A percentile compares a stretch with the other conserved stretches of the same genome.
Conservation (phyloP, 2,797 vertebrate species). For the Alauda arvensis region DNA sequence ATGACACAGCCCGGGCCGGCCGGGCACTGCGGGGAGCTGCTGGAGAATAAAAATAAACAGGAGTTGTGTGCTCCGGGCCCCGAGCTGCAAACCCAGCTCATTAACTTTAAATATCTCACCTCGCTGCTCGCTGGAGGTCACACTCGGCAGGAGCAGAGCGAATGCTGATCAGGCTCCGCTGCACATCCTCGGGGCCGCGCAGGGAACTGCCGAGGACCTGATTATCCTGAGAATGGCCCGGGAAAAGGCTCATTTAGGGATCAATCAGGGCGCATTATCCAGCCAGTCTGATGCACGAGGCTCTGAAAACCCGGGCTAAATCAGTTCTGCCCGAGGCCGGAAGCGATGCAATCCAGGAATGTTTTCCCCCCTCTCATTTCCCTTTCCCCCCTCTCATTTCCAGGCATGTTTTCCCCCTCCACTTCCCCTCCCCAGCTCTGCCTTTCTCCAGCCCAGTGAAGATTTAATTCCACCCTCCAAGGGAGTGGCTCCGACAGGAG, state of each 20-base stretch:
- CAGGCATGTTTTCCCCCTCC: not conserved
- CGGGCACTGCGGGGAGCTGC: conserved; percentile 17
- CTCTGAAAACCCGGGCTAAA: not conserved
- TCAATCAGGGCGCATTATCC: not conserved
- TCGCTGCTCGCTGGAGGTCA: conserved; percentile 40
- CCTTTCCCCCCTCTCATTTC: not conserved
- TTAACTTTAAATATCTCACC: conserved; percentile 55
- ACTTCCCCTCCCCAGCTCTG: not conserved
- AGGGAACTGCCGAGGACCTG: rapidly evolving
- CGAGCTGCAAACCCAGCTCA: conserved; percentile 28
- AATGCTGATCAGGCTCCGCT: not conserved
- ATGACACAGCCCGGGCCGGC: not conserved
- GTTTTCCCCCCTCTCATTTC: not conserved
- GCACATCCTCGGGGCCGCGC: not conserved
- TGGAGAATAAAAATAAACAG: conserved; percentile 48
- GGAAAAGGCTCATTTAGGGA: not conserved
- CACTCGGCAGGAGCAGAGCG: not conserved
- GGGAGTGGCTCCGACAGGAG: not conserved
- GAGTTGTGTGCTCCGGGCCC: not conserved
- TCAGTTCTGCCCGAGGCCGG: not conserved
- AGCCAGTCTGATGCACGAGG: not conserved
- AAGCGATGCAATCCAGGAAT: not conserved
- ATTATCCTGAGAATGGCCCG: not conserved
- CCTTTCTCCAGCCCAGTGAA: not conserved
- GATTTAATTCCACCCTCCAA: not conserved